Percentiles rank a stretch among this genome's conserved stretches.
Conservation (phyloP, 2,113 vertebrate species). For the Columba janthina region DNA sequence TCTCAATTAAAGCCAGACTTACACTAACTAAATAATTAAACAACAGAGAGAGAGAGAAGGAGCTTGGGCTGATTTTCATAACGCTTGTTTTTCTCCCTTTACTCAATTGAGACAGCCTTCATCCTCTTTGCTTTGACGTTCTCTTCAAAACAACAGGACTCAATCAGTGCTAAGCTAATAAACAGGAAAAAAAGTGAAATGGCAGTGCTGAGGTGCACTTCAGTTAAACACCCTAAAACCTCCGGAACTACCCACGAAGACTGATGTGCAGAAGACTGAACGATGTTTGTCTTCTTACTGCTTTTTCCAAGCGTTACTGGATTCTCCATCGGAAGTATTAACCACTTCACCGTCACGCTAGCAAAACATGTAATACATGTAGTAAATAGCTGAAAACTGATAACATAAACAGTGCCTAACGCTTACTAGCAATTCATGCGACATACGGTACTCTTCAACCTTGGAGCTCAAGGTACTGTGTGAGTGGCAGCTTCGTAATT, state of each 20-base stretch:
- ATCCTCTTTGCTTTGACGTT: not conserved
- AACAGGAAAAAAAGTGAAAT: not conserved
- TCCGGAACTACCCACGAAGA: not conserved
- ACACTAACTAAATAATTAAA: not conserved
- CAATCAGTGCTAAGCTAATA: not conserved
- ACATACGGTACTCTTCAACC: not conserved
- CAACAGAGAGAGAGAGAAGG: not conserved
- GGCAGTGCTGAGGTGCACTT: not conserved
- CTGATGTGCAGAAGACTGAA: not conserved
- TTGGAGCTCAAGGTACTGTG: not conserved
- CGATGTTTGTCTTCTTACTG: not conserved
- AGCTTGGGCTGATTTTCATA: not conserved
- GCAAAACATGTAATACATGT: not conserved
- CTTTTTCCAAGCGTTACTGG: not conserved
- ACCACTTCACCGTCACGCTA: not conserved
- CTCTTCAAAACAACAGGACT: not conserved
- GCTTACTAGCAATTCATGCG: not conserved
- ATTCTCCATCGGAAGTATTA: constrained; percentile 2
- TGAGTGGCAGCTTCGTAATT: not conserved
- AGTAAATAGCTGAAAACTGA: not conserved
- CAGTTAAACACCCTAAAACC: not conserved
- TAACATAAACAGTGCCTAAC: not conserved
- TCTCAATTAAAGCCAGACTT: not conserved
- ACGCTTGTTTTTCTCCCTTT: not conserved
- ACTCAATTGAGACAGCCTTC: not conserved